Evolutionary conservation across 2,888 invertebrate species (phyloP).

Genomic region (Diarsia brunnea): DNA sequence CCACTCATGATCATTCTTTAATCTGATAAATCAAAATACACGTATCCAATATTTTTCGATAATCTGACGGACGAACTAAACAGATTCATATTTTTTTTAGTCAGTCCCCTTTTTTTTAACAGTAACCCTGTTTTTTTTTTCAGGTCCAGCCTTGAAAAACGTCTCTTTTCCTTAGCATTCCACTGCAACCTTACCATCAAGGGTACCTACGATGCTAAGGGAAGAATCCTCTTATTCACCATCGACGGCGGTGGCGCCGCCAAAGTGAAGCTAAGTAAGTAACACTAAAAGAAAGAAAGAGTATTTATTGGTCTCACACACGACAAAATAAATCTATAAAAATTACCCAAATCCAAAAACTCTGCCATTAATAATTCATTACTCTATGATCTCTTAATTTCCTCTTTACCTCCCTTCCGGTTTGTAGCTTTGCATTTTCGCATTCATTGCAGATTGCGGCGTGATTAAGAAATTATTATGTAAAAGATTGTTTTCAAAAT

Average conservation of each 20-base stretch:
- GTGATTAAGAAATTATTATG: slow-evolving; percentile 37
- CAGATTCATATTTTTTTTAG: no score
- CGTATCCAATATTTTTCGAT: no score
- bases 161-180: slow-evolving; percentile 81
- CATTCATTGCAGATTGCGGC: slow-evolving; percentile 39
- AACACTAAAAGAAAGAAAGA: slow-evolving; percentile 11
- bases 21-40: no score
- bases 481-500: slow-evolving; percentile 32
- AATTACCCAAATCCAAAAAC: no score
- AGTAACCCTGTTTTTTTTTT: slow-evolving; percentile 60
- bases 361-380: neutral
- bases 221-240: slow-evolving; percentile 83
- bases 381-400: slow-evolving; percentile 29
- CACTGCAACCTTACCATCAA: slow-evolving; percentile 86
- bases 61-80: no score
- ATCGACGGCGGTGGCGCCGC: slow-evolving; percentile 87
- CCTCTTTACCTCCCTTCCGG: slow-evolving; percentile 41
- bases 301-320: no score
- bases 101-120: no score
- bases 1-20: no score
- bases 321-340: no score
- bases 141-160: slow-evolving; percentile 84
- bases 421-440: slow-evolving; percentile 45
- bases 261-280: slow-evolving; percentile 85
- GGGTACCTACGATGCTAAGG: slow-evolving; percentile 84